Evolutionary conservation across 1,140 invertebrate species (phyloP).

Genomic region (Bombus haemorrhoidalis): DNA sequence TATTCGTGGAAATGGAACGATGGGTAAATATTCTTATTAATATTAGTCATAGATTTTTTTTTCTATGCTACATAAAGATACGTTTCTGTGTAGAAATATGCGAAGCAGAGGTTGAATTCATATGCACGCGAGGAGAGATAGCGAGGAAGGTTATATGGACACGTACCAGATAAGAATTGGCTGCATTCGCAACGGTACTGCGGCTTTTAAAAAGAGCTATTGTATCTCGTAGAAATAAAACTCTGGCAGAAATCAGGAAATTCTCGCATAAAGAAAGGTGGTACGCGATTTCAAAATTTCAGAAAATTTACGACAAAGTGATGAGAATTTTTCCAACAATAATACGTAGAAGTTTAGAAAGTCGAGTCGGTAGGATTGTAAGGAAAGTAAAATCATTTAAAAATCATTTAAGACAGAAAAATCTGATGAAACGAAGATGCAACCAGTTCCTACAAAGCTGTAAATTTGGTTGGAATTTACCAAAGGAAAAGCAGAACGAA

Average conservation of each 20-base stretch:
- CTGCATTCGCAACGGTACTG: neutral
- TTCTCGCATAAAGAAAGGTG: neutral
- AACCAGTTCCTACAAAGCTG: neutral
- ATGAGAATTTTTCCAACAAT: neutral
- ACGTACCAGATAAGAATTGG: conserved; percentile 9
- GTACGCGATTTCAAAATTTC: neutral
- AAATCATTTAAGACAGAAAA: too few species aligned
- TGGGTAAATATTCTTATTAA: too few species aligned
- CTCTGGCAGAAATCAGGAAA: neutral
- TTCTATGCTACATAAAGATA: neutral
- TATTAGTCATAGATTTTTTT: neutral
- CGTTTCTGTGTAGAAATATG: neutral
- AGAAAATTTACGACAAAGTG: neutral
- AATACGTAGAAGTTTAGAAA: too few species aligned
- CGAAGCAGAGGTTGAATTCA: neutral
- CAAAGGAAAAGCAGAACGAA: neutral
- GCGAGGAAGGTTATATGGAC: neutral
- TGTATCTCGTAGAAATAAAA: neutral
- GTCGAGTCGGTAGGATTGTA: too few species aligned
- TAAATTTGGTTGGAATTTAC: neutral
- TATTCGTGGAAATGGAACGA: neutral
- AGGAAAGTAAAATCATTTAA: too few species aligned
- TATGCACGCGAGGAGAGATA: neutral
- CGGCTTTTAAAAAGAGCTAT: conserved; percentile 1
- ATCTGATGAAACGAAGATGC: too few species aligned